Conservation (phyloP, 2,888 invertebrate species). For the Hydroisotoma schaefferi region DNA sequence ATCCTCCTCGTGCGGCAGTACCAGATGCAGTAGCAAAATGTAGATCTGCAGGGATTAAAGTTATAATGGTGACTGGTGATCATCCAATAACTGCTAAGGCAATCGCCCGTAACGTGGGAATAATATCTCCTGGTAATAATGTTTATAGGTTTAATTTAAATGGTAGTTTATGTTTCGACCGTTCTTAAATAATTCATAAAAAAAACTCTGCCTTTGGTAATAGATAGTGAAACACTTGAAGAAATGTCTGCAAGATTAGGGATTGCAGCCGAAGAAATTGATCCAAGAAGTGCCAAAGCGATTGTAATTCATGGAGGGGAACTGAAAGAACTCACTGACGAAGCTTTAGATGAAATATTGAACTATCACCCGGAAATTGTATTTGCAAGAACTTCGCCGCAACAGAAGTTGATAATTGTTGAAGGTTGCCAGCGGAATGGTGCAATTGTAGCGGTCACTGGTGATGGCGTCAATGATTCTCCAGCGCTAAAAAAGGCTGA, state of each 20-base stretch:
- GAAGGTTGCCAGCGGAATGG: constrained; percentile 56
- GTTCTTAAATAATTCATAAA: not conserved
- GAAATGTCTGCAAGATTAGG: constrained; percentile 53
- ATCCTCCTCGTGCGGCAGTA: constrained; percentile 7
- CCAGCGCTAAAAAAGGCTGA: constrained; percentile 59
- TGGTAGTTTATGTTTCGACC: not conserved
- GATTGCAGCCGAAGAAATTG: constrained; percentile 48
- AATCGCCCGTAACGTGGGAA: constrained; percentile 26
- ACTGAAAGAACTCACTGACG: constrained; percentile 41
- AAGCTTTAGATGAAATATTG: constrained; percentile 60
- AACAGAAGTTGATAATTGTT: constrained; percentile 65
- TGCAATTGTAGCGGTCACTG: constrained; percentile 58
- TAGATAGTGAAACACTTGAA: constrained; percentile 31
- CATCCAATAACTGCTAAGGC: constrained; percentile 33
- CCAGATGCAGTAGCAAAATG: constrained; percentile 28
- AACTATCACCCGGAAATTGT: constrained; percentile 66
- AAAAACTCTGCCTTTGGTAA: not conserved
- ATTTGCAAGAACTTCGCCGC: constrained; percentile 68
- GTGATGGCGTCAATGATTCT: constrained; percentile 59
- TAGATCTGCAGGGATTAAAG: constrained; percentile 20
- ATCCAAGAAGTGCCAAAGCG: constrained; percentile 21
- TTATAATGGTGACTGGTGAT: constrained; percentile 31
- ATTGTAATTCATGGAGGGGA: constrained; percentile 43
- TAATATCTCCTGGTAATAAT: constrained; percentile 9
- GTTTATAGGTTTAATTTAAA: not conserved